Percentiles rank a stretch among this genome's conserved stretches.
Evolutionary conservation across 2,888 invertebrate species (phyloP).

Genomic region (Escarpia spicata): DNA sequence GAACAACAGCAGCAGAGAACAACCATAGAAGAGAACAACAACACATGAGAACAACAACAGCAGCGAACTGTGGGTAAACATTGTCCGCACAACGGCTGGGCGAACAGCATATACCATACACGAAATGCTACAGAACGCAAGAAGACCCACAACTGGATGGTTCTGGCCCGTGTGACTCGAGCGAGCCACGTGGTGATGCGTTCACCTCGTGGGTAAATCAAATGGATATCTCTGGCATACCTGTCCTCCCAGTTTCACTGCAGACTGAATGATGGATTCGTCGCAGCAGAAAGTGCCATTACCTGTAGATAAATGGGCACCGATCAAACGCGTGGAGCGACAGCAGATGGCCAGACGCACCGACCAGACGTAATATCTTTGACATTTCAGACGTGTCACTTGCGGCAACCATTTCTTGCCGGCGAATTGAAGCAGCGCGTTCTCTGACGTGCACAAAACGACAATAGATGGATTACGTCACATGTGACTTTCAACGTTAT

Average conservation of each 20-base stretch:
- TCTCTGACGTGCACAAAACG: not conserved
- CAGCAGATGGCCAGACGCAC: not conserved
- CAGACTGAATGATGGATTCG: not conserved
- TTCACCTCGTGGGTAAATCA: not conserved
- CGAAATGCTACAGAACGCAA: not conserved
- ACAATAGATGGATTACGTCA: not conserved
- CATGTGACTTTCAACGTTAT: not conserved
- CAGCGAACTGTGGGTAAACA: no score
- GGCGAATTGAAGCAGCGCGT: not conserved
- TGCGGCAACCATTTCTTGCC: not conserved
- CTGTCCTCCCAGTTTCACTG: not conserved
- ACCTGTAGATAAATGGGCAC: not conserved
- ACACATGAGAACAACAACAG: no score
- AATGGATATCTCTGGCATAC: not conserved
- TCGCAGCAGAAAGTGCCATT: not conserved
- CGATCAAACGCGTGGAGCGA: not conserved
- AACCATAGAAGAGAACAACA: no score
- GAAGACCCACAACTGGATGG: not conserved
- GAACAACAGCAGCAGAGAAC: no score
- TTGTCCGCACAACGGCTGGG: no score
- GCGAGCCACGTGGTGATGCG: not conserved
- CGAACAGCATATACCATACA: not conserved
- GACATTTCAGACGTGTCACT: not conserved
- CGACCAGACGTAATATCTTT: not conserved
- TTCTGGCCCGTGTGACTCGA: not conserved